phyloP scores from a whole-genome alignment of 2,888 invertebrate species.

The Palloptera scutellata region DNA sequence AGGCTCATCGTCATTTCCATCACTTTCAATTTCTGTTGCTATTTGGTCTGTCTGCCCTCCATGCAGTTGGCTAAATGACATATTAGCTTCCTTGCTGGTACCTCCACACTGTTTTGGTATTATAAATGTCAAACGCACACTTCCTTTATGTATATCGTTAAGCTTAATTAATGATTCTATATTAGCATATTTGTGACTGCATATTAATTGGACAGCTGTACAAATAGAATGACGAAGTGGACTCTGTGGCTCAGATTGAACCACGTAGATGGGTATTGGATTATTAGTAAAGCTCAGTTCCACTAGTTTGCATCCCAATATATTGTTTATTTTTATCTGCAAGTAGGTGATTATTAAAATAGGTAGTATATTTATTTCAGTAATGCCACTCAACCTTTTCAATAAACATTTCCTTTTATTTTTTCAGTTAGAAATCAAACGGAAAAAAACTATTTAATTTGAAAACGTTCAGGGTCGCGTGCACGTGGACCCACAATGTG shows the following conservation, averaged over 20 bases:
- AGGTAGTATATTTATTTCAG: not conserved
- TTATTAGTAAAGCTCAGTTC: slow-evolving; percentile 9
- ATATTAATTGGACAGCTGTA: slow-evolving; percentile 30
- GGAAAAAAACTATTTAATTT: too few relatives aligned
- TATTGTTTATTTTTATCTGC: slow-evolving; percentile 25
- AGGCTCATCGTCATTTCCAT: slow-evolving; percentile 15
- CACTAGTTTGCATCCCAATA: slow-evolving; percentile 18
- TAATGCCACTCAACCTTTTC: slow-evolving; percentile 15
- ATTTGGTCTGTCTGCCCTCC: too few relatives aligned
- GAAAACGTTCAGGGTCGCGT: too few relatives aligned
- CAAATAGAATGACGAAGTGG: slow-evolving; percentile 22
- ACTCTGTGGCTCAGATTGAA: slow-evolving; percentile 26
- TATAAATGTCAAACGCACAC: slow-evolving; percentile 21
- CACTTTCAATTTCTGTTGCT: not conserved
- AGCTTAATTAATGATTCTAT: slow-evolving; percentile 28
- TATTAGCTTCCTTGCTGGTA: not conserved
- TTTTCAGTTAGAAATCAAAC: slow-evolving; percentile 5
- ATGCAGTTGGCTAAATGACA: too few relatives aligned
- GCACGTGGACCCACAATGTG: too few relatives aligned
- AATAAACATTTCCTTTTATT: slow-evolving; percentile 22
- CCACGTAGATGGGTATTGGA: slow-evolving; percentile 18
- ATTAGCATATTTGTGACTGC: slow-evolving; percentile 28
- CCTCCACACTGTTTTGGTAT: slow-evolving; percentile 13
- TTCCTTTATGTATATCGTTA: slow-evolving; percentile 24
- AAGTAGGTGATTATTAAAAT: not conserved